These are phyloP conservation scores for Cybosia mesomella DNA, from an alignment of 2,888 invertebrate genomes.

Conservation along the genomic window DNA sequence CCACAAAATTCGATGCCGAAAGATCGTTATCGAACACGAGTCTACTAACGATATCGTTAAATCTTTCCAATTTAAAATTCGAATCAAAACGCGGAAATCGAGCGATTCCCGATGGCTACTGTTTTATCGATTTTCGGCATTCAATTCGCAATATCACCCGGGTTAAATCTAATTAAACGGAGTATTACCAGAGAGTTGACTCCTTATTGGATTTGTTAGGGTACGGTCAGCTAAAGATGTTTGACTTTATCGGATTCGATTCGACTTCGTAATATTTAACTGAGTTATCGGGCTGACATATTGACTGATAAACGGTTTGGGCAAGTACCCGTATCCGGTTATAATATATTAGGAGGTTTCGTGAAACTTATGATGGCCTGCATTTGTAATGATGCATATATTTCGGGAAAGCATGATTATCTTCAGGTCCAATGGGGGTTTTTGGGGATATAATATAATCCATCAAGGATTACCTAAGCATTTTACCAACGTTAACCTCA, in stretches of 20 bases:
- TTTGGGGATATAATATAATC: too few relatives aligned
- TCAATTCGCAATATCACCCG: conserved; percentile 16
- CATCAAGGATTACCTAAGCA: too few relatives aligned
- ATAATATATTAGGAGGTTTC: background rate
- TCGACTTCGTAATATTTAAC: conserved; percentile 1
- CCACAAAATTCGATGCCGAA: conserved; percentile 20
- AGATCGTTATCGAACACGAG: conserved; percentile 26
- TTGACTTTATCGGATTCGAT: conserved; percentile 25
- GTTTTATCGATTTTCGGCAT: conserved; percentile 34
- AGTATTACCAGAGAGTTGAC: conserved; percentile 22
- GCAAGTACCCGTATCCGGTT: conserved; percentile 10
- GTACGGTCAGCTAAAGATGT: conserved; percentile 17
- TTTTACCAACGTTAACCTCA: too few relatives aligned
- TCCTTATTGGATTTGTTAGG: conserved; percentile 38
- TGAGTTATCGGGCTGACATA: conserved; percentile 15
- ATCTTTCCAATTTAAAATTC: conserved; percentile 51
- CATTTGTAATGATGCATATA: background rate
- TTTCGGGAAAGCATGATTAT: background rate
- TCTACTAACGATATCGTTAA: conserved; percentile 38
- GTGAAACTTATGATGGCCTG: background rate
- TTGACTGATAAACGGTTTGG: conserved; percentile 16
- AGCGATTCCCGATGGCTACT: conserved; percentile 18
- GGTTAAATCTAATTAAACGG: conserved; percentile 36
- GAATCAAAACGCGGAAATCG: conserved; percentile 45
- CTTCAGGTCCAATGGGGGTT: too few relatives aligned